A percentile compares a stretch with the other conserved stretches of the same genome.
Conservation (phyloP, 2,113 vertebrate species). For the Boulengerochromis microlepis region DNA sequence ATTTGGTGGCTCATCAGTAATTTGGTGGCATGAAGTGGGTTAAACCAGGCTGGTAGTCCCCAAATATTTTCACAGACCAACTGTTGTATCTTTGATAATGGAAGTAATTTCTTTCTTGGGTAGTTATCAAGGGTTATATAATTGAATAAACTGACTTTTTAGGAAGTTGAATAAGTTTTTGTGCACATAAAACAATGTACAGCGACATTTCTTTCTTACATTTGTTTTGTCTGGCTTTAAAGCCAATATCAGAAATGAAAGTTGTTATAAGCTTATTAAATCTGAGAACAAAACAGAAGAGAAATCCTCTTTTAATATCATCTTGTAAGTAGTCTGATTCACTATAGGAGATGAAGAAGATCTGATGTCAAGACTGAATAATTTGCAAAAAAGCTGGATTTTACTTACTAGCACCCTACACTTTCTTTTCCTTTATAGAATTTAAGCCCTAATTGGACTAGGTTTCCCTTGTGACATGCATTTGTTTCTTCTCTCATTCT, state of each 20-base stretch:
- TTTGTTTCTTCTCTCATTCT: not conserved
- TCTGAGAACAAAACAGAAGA: not conserved
- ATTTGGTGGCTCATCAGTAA: not conserved
- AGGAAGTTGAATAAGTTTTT: not conserved
- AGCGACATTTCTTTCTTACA: not conserved
- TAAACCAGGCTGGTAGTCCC: not conserved
- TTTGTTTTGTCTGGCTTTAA: not conserved
- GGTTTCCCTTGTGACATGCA: not conserved
- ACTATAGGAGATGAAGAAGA: not conserved
- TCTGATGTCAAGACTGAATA: not conserved
- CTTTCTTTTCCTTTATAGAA: not conserved
- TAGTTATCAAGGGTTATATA: not conserved
- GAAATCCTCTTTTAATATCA: too few species aligned
- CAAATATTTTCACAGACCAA: not conserved
- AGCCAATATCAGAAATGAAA: not conserved
- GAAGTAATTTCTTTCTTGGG: not conserved
- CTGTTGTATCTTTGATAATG: not conserved
- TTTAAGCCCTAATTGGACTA: not conserved
- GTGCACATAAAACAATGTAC: not conserved
- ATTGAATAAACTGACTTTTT: not conserved
- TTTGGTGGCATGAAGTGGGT: not conserved
- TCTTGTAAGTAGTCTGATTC: not conserved
- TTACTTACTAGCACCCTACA: not conserved
- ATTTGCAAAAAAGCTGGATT: not conserved
- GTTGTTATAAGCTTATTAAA: not conserved